phyloP scores from a whole-genome alignment of 2,113 vertebrate species.

The Numenius arquata region DNA sequence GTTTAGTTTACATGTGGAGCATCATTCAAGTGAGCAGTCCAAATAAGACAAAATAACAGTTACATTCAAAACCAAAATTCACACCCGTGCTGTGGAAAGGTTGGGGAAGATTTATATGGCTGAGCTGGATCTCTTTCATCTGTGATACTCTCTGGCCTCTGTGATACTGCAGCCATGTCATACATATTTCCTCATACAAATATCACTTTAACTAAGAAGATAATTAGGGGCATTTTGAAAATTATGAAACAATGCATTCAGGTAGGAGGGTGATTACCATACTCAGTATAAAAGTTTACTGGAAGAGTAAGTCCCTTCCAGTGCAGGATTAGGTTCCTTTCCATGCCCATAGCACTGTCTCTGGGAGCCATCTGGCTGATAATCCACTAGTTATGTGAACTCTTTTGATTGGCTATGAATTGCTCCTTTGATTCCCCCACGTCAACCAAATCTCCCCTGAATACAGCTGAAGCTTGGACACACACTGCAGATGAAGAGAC shows the following conservation, averaged over 20 bases:
- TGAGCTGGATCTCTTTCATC: not conserved
- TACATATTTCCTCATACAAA: not conserved
- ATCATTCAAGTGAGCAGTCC: not conserved
- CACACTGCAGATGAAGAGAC: not conserved
- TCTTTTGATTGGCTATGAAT: not conserved
- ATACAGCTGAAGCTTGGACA: not conserved
- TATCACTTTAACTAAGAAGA: not conserved
- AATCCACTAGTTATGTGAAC: not conserved
- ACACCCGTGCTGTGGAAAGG: not conserved
- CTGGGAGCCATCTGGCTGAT: not conserved
- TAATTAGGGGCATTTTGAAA: not conserved
- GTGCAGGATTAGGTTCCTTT: not conserved
- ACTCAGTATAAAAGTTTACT: not conserved
- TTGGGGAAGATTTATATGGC: not conserved
- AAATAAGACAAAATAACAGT: not conserved
- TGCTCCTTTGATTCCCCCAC: not conserved
- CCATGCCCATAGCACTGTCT: not conserved
- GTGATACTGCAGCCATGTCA: not conserved
- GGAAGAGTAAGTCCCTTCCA: not conserved
- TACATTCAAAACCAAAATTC: not conserved
- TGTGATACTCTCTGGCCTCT: not conserved
- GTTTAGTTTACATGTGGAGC: not conserved
- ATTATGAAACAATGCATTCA: not conserved
- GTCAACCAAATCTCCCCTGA: not conserved
- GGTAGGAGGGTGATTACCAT: not conserved